phyloP scores from a whole-genome alignment of 2,888 invertebrate genomes.

The Alloscopus bannaensis region DNA sequence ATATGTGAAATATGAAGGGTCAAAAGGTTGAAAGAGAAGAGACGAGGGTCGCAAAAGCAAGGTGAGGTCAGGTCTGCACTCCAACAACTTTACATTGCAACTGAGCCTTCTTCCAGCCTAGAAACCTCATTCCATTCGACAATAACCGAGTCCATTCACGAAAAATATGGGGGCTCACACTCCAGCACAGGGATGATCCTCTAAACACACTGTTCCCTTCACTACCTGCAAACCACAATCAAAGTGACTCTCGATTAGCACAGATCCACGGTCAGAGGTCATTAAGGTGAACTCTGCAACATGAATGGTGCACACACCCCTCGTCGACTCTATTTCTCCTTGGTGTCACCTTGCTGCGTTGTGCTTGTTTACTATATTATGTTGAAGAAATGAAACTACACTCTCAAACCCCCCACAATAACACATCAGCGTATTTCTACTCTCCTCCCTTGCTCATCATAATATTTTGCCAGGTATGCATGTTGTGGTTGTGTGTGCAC shows the following conservation, averaged over 20 bases:
- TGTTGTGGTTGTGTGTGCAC: not conserved
- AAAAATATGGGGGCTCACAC: conserved; percentile 14
- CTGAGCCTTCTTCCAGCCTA: conserved; percentile 59
- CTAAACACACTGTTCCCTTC: conserved; percentile 8
- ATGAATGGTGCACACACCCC: conserved; percentile 38
- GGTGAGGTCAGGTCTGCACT: conserved; percentile 66
- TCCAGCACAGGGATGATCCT: not conserved
- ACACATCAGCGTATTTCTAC: not conserved
- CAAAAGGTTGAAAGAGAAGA: conserved; percentile 42
- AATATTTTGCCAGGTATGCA: no score
- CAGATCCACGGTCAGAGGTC: not conserved
- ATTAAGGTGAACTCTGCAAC: no score
- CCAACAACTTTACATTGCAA: conserved; percentile 63
- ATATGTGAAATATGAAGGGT: conserved; percentile 41
- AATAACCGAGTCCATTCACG: conserved; percentile 21
- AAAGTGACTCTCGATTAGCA: conserved; percentile 4
- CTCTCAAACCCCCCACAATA: not conserved
- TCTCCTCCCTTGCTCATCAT: no score
- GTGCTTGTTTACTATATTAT: not conserved
- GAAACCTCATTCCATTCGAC: conserved; percentile 61
- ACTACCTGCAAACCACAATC: not conserved
- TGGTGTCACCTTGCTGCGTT: conserved; percentile 59
- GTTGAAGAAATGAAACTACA: not conserved
- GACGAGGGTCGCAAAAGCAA: conserved; percentile 54
- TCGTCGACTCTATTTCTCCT: conserved; percentile 55